A percentile compares a stretch with the other conserved stretches of the same genome.
Conservation (phyloP, 2,113 vertebrate genomes). For the Ia io region DNA sequence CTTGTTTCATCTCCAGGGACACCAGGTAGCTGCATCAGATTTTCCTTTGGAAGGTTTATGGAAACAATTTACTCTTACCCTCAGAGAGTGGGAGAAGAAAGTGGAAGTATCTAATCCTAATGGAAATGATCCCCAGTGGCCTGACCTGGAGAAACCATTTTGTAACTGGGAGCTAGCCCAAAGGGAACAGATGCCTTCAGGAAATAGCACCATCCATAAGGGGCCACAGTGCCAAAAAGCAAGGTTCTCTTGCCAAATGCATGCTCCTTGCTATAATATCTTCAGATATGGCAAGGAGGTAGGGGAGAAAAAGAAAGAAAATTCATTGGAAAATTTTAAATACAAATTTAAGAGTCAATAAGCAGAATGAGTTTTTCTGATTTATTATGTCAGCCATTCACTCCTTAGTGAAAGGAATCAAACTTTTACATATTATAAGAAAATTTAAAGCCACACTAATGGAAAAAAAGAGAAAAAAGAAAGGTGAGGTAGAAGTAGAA, state of each 20-base stretch:
- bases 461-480: neutral
- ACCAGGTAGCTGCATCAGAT: neutral
- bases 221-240: neutral
- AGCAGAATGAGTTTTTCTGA: neutral
- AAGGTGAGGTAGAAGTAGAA: neutral
- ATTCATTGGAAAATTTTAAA: neutral
- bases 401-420: neutral
- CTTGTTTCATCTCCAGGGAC: neutral
- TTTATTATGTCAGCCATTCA: neutral
- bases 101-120: neutral
- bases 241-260: neutral
- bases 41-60: neutral
- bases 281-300: neutral
- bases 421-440: neutral
- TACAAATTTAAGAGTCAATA: too few relatives aligned
- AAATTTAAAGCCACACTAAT: neutral
- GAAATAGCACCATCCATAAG: neutral
- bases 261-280: too few relatives aligned
- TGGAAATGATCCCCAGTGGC: neutral
- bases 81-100: neutral
- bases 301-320: neutral
- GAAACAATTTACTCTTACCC: neutral
- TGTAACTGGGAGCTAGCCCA: neutral
- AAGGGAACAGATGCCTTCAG: neutral
- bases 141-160: neutral